A percentile compares a stretch with the other conserved stretches of the same genome.
Conservation (phyloP, 2,797 vertebrate species). For the Coregonus ussuriensis region DNA sequence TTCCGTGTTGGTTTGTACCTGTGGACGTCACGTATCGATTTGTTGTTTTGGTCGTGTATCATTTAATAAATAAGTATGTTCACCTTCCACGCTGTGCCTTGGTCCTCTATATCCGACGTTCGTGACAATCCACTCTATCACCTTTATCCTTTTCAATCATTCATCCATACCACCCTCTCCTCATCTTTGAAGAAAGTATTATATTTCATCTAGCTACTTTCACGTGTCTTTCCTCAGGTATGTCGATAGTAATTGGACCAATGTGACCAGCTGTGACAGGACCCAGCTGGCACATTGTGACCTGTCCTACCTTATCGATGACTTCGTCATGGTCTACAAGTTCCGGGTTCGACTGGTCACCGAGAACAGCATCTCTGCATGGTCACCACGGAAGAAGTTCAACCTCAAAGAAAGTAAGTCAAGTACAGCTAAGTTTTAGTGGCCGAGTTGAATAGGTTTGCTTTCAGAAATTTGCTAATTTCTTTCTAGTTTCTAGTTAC, state of each 20-base stretch:
- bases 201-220: too few species aligned
- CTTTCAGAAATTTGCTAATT: too few species aligned
- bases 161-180: too few species aligned
- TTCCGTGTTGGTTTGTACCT: too few species aligned
- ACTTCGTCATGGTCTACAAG: not conserved
- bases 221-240: slow-evolving; percentile 38
- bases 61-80: too few species aligned
- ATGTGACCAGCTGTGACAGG: slow-evolving; percentile 49
- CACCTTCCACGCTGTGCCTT: too few species aligned
- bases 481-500: not conserved
- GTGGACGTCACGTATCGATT: too few species aligned
- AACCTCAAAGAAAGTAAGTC: slow-evolving; percentile 57
- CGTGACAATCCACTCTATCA: not conserved
- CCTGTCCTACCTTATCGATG: slow-evolving; percentile 41
- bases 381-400: slow-evolving; percentile 20
- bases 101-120: too few species aligned
- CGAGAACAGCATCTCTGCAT: not conserved
- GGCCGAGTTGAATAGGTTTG: too few species aligned
- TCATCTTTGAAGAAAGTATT: too few species aligned
- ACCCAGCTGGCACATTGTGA: slow-evolving; percentile 46
- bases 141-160: not conserved
- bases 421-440: not conserved
- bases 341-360: slow-evolving; percentile 58
- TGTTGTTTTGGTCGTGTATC: too few species aligned
- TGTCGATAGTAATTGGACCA: not conserved